Percentiles rank a stretch among this genome's conserved stretches.
Conservation (phyloP, 2,888 invertebrate species). For the Iphiclides podalirius region DNA sequence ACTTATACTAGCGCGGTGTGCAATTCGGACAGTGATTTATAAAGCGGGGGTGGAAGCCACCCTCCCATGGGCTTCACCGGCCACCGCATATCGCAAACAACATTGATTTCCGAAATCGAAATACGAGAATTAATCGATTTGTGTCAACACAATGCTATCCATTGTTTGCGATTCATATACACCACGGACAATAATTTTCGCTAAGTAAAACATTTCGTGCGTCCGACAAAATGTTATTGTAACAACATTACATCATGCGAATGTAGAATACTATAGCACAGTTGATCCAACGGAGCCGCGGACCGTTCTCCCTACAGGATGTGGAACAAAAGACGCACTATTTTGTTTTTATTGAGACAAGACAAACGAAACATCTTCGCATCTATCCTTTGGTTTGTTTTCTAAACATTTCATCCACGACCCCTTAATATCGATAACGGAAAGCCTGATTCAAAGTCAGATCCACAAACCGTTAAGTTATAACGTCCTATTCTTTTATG, state of each 20-base stretch:
- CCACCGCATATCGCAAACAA: constrained; percentile 61
- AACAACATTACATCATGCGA: constrained; percentile 5
- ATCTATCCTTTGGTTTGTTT: constrained; percentile 13
- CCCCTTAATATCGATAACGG: constrained; percentile 39
- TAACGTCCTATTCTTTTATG: constrained; percentile 45
- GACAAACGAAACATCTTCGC: constrained; percentile 11
- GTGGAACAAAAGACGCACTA: constrained; percentile 19
- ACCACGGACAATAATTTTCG: not conserved
- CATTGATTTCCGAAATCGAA: constrained; percentile 74
- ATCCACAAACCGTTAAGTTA: constrained; percentile 22
- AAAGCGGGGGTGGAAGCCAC: constrained; percentile 72
- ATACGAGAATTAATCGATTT: constrained; percentile 36
- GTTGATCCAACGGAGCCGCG: constrained; percentile 18
- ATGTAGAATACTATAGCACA: constrained; percentile 15
- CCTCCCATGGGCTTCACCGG: constrained; percentile 58
- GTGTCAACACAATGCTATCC: constrained; percentile 6
- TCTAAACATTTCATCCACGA: constrained; percentile 29
- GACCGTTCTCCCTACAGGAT: constrained; percentile 23
- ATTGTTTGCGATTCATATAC: constrained; percentile 6
- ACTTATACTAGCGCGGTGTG: constrained; percentile 65
- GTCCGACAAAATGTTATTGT: too few species aligned
- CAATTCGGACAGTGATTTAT: constrained; percentile 80
- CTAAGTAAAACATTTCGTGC: too few species aligned
- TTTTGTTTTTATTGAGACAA: constrained; percentile 23
- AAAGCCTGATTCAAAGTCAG: not conserved